Conservation (phyloP, 2,888 invertebrate genomes). For the Amphipoea lucens region DNA sequence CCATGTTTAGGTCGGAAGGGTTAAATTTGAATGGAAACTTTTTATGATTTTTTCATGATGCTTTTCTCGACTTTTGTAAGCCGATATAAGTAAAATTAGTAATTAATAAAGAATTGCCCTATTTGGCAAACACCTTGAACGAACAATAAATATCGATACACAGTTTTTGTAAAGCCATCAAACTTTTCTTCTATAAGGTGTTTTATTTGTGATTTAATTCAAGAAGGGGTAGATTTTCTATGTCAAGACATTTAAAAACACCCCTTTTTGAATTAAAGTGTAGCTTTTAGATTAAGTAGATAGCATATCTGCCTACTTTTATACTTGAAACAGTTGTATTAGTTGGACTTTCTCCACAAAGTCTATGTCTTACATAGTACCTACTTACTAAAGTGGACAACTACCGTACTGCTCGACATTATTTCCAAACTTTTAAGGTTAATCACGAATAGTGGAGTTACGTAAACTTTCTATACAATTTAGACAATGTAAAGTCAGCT, state of each 20-base stretch:
- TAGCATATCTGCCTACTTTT: background rate
- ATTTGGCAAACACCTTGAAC: background rate
- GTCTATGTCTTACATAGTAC: slow-evolving; percentile 4
- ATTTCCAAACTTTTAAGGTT: slow-evolving; percentile 43
- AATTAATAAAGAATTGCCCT: background rate
- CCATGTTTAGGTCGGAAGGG: slow-evolving; percentile 8
- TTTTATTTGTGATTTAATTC: background rate
- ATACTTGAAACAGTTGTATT: slow-evolving; percentile 6
- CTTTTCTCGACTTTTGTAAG: accelerated
- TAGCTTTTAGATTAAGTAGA: background rate
- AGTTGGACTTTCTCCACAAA: slow-evolving; percentile 30
- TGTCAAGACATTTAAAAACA: background rate
- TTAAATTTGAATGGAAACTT: background rate
- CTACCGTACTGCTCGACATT: slow-evolving; percentile 16
- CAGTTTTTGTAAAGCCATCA: background rate
- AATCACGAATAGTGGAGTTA: slow-evolving; percentile 51
- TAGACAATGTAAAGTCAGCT: slow-evolving; percentile 29
- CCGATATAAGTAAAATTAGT: too few species aligned
- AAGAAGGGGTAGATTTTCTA: background rate
- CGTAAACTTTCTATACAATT: slow-evolving; percentile 59
- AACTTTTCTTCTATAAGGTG: too few species aligned
- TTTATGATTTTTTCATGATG: background rate
- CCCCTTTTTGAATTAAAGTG: background rate
- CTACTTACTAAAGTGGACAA: slow-evolving; percentile 33
- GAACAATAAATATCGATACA: background rate